Conservation (phyloP, 2,797 vertebrate genomes). For the Lophius americanus region DNA sequence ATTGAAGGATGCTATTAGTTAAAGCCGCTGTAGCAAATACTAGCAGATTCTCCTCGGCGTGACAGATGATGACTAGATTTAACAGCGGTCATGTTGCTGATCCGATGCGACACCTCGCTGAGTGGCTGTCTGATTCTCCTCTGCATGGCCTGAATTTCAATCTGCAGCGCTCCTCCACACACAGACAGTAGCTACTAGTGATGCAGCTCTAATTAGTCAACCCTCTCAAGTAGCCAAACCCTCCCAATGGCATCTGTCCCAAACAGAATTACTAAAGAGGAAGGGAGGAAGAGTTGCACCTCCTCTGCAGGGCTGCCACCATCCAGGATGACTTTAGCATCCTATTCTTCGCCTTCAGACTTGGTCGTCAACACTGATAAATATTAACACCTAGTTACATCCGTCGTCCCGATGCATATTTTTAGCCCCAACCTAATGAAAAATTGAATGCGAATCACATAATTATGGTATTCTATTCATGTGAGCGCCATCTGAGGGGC, state of each 20-base stretch:
- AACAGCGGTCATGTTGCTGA: constrained; percentile 31
- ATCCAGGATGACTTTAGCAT: constrained; percentile 60
- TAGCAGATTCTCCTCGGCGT: constrained; percentile 18
- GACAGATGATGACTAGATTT: constrained; percentile 50
- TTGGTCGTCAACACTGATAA: constrained; percentile 55
- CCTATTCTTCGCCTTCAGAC: constrained; percentile 54
- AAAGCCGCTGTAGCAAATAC: constrained; percentile 22
- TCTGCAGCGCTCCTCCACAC: constrained; percentile 55
- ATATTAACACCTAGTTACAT: constrained; percentile 70
- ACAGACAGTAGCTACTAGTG: constrained; percentile 65
- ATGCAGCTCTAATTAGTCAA: constrained; percentile 75
- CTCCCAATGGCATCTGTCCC: constrained; percentile 67
- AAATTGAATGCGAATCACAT: constrained; percentile 67
- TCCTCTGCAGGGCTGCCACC: constrained; percentile 63
- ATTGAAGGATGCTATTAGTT: constrained; percentile 33
- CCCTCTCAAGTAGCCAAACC: constrained; percentile 64
- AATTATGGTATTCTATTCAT: constrained; percentile 67
- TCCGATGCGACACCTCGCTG: constrained; percentile 44
- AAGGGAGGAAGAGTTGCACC: constrained; percentile 50
- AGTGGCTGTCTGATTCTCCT: constrained; percentile 66
- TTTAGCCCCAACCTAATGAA: constrained; percentile 61
- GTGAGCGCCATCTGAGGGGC: constrained; percentile 53
- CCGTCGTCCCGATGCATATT: constrained; percentile 36
- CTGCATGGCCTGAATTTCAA: constrained; percentile 70
- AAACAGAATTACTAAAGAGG: constrained; percentile 78